Evolutionary conservation across 2,888 invertebrate species (phyloP).

Genomic region (Malachius bipustulatus): DNA sequence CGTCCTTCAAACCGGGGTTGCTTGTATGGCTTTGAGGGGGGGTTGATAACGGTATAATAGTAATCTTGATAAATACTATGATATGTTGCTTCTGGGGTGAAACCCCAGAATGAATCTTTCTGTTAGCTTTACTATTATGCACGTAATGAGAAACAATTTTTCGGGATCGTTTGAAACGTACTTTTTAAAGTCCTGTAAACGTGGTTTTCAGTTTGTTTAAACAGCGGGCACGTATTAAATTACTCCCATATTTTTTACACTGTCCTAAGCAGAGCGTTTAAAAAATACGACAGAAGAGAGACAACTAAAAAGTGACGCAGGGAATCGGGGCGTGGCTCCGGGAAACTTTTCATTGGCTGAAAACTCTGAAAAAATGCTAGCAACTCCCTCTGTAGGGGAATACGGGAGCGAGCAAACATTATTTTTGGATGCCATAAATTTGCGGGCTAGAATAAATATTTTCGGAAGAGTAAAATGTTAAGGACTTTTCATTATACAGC

Average conservation of each 20-base stretch:
- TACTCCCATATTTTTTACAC: slow-evolving; percentile 37
- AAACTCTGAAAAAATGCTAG: slow-evolving; percentile 33
- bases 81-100: neutral
- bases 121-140: slow-evolving; percentile 24
- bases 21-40: too few species aligned
- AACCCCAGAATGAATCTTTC: slow-evolving; percentile 17
- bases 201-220: slow-evolving; percentile 35
- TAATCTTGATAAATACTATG: slow-evolving; percentile 3
- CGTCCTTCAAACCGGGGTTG: too few species aligned
- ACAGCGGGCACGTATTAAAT: slow-evolving; percentile 36
- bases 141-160: slow-evolving; percentile 28
- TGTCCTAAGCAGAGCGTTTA: slow-evolving; percentile 32
- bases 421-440: slow-evolving; percentile 40
- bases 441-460: slow-evolving; percentile 40
- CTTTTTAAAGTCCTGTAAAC: slow-evolving; percentile 27
- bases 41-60: too few species aligned
- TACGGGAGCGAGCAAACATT: slow-evolving; percentile 36
- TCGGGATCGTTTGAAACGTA: slow-evolving; percentile 25
- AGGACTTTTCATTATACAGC: slow-evolving; percentile 39
- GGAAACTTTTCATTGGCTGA: slow-evolving; percentile 36
- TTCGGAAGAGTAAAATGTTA: slow-evolving; percentile 40
- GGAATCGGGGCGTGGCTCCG: slow-evolving; percentile 24
- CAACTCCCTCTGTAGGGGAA: slow-evolving; percentile 32
- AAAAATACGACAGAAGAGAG: slow-evolving; percentile 29
- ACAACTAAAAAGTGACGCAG: slow-evolving; percentile 29